A percentile compares a stretch with the other conserved stretches of the same genome.
Conservation (phyloP, 2,888 invertebrate genomes). For the Dasysyrphus tricinctus region DNA sequence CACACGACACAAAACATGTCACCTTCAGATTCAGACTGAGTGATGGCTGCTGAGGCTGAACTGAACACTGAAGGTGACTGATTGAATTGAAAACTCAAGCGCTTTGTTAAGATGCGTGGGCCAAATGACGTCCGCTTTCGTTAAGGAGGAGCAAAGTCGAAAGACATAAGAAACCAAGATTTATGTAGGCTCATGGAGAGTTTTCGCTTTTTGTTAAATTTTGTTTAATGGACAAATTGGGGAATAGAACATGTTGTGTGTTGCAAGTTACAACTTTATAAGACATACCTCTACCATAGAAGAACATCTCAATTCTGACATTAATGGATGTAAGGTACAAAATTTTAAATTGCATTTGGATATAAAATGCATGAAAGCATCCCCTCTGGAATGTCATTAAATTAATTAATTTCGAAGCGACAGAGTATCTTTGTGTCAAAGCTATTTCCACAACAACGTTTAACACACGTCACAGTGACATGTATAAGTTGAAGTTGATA, state of each 20-base stretch:
- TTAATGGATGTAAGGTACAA: neutral
- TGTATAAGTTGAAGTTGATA: neutral
- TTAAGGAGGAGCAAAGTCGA: conserved; percentile 17
- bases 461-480: conserved; percentile 12
- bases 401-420: conserved; percentile 7
- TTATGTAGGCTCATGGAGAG: conserved; percentile 17
- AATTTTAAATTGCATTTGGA: neutral
- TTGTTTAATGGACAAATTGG: conserved; percentile 2
- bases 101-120: conserved; percentile 54
- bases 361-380: neutral
- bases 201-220: neutral
- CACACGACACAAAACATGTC: conserved; percentile 34
- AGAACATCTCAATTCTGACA: conserved; percentile 30
- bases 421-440: conserved; percentile 4
- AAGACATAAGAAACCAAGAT: neutral
- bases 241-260: conserved; percentile 13
- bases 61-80: conserved; percentile 32
- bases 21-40: conserved; percentile 29
- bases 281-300: neutral
- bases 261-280: conserved; percentile 1
- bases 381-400: neutral
- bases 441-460: neutral
- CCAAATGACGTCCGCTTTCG: conserved; percentile 60
- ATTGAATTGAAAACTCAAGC: conserved; percentile 39
- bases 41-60: conserved; percentile 12